These are phyloP conservation scores for Threskiornis aethiopicus DNA, from an alignment of 2,797 vertebrate genomes.

Conservation along the genomic window DNA sequence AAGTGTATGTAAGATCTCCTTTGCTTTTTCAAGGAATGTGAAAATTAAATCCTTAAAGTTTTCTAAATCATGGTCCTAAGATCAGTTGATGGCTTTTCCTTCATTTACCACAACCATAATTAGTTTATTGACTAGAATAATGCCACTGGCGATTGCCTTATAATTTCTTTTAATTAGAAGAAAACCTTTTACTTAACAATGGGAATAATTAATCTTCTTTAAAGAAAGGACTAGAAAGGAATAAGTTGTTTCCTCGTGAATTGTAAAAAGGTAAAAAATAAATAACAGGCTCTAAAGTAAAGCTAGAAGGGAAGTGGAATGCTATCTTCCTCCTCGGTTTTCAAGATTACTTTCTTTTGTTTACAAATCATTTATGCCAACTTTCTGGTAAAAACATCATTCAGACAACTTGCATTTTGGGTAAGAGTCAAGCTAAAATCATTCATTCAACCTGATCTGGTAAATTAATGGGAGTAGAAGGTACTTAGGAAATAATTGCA, in stretches of 20 bases:
- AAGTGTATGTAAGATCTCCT: not conserved
- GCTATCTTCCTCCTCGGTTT: not conserved
- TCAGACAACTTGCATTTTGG: not conserved
- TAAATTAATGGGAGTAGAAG: not conserved
- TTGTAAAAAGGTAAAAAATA: not conserved
- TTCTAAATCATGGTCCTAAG: not conserved
- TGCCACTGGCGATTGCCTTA: not conserved
- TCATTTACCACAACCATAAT: constrained; percentile 43
- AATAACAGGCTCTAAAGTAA: not conserved
- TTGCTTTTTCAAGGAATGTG: not conserved
- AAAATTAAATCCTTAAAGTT: not conserved
- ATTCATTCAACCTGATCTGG: not conserved
- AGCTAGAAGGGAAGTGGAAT: not conserved
- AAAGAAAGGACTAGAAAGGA: constrained; percentile 28
- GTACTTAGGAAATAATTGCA: not conserved
- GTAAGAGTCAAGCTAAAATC: not conserved
- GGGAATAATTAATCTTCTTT: constrained; percentile 56
- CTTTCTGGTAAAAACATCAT: not conserved
- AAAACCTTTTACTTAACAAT: constrained; percentile 42
- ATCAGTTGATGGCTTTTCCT: not conserved
- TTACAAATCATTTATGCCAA: not conserved
- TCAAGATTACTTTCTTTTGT: not conserved
- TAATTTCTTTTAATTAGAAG: constrained; percentile 61
- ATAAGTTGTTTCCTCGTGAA: not conserved
- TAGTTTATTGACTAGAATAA: constrained; percentile 60